Evolutionary conservation across 2,797 vertebrate genomes (phyloP).

Genomic region (Mionectes olivaceus): DNA sequence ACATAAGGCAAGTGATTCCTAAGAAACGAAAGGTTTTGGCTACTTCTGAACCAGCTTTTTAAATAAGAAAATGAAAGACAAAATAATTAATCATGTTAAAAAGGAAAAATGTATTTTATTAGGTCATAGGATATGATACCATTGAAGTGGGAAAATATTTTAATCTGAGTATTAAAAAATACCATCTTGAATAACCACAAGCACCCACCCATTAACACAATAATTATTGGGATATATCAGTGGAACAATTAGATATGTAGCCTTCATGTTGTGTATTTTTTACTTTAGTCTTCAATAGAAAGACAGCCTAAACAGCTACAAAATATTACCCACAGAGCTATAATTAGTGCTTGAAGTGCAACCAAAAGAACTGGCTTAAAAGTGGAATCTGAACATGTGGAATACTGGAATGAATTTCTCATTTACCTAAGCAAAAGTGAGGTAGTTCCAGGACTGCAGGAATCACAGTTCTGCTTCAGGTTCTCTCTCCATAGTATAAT

Average conservation of each 20-base stretch:
- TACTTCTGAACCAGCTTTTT: neutral
- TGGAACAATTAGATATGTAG: neutral
- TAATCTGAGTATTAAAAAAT: neutral
- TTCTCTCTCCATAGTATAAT: neutral
- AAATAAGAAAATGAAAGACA: neutral
- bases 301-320: slow-evolving; percentile 49
- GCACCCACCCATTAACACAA: neutral
- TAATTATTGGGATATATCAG: neutral
- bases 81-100: neutral
- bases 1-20: neutral
- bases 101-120: neutral
- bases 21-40: neutral
- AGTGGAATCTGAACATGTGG: slow-evolving; percentile 35
- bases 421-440: slow-evolving; percentile 36
- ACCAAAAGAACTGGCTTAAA: slow-evolving; percentile 41
- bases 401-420: slow-evolving; percentile 31
- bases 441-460: neutral
- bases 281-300: neutral
- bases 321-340: slow-evolving; percentile 44
- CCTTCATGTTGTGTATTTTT: neutral
- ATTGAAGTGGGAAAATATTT: neutral
- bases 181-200: neutral
- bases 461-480: neutral
- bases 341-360: slow-evolving; percentile 61
- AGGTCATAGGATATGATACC: neutral